Conservation (phyloP, 2,113 vertebrate genomes). For the Sus scrofa region T2T-Sscrofa CM000828.6:65166001-65166500, state of each 20-base stretch:
- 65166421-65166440: background rate
- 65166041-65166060: conserved; percentile 33
- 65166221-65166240: background rate
- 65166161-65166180: background rate
- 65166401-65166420: background rate
- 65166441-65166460: background rate
- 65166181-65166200: conserved; percentile 28
- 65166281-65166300: conserved; percentile 37
- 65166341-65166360: conserved; percentile 48
- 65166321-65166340: conserved; percentile 34
- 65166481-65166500: background rate
- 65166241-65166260: conserved; percentile 17
- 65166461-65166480: background rate
- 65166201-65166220: conserved; percentile 20
- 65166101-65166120: background rate
- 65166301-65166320: conserved; percentile 26
- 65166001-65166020: conserved; percentile 22
- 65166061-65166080: conserved; percentile 59
- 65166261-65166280: conserved; percentile 43
- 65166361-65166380: conserved; percentile 32
- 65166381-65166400: background rate
- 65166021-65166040: conserved; percentile 35
- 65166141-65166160: conserved; percentile 44
- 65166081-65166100: conserved; percentile 42
- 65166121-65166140: conserved; percentile 38